Evolutionary conservation across 2,113 vertebrate species (phyloP).

Genomic region (Philantomba maxwellii): DNA sequence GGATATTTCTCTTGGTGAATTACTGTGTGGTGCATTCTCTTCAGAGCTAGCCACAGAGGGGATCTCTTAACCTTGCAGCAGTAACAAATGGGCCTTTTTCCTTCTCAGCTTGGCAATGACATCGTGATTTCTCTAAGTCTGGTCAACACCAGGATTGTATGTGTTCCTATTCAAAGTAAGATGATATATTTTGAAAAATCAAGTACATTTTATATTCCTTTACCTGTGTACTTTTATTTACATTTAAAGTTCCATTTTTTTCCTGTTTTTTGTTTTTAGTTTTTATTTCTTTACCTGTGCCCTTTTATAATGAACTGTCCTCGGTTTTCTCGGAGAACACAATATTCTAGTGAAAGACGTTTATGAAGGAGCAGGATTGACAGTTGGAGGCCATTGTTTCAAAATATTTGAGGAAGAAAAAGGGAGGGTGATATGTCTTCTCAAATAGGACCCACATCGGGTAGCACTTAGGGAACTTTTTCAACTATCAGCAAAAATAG

Average conservation of each 20-base stretch:
- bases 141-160: neutral
- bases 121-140: neutral
- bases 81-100: neutral
- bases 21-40: neutral
- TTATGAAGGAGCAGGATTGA: neutral
- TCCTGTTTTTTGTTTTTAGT: neutral
- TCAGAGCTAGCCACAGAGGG: rapidly evolving
- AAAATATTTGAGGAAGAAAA: neutral
- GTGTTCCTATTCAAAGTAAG: neutral
- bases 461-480: neutral
- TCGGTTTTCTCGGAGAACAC: neutral
- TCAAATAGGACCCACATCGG: neutral
- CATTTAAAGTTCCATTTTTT: neutral
- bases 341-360: neutral
- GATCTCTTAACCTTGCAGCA: neutral
- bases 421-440: neutral
- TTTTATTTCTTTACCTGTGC: neutral
- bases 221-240: neutral
- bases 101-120: neutral
- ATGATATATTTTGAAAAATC: neutral
- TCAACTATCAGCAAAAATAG: neutral
- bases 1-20: neutral
- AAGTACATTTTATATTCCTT: neutral
- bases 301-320: neutral
- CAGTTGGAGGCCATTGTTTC: neutral